Percentiles rank a stretch among this genome's conserved stretches.
phyloP scores from a whole-genome alignment of 1,140 invertebrate genomes.

The Forficula auricularia region DNA sequence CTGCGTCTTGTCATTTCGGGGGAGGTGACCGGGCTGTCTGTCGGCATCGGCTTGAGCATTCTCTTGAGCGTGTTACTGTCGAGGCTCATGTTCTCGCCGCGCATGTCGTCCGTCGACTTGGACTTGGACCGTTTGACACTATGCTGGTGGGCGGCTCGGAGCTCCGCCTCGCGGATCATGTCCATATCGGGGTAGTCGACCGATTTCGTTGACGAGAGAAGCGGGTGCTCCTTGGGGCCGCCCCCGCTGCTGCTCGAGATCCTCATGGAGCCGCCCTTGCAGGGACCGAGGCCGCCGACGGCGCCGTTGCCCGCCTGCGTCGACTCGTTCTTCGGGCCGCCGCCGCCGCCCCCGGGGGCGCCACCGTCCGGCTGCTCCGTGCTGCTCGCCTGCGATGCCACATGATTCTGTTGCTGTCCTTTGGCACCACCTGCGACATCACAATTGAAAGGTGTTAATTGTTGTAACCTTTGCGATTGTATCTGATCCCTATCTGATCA shows the following conservation, averaged over 20 bases:
- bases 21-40: constrained; percentile 70
- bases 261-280: too few species aligned
- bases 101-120: constrained; percentile 78
- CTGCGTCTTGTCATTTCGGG: constrained; percentile 68
- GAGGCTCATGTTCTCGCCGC: constrained; percentile 31
- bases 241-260: constrained; percentile 1
- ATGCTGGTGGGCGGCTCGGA: constrained; percentile 27
- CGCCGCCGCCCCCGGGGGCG: too few species aligned
- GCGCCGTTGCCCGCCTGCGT: constrained; percentile 27
- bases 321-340: constrained; percentile 33
- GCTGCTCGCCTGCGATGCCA: constrained; percentile 45
- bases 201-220: constrained; percentile 39
- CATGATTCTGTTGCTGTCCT: constrained; percentile 1
- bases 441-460: too few species aligned
- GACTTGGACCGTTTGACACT: constrained; percentile 42
- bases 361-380: constrained; percentile 29
- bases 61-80: constrained; percentile 80
- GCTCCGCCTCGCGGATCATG: constrained; percentile 36
- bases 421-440: too few species aligned
- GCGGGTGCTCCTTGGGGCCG: constrained; percentile 39
- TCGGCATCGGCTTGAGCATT: constrained; percentile 84
- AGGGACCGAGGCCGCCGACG: constrained; percentile 4
- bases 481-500: too few species aligned
- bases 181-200: constrained; percentile 55
- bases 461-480: too few species aligned